phyloP scores from a whole-genome alignment of 2,888 invertebrate genomes.

The Hirtodrosophila cameraria region DNA sequence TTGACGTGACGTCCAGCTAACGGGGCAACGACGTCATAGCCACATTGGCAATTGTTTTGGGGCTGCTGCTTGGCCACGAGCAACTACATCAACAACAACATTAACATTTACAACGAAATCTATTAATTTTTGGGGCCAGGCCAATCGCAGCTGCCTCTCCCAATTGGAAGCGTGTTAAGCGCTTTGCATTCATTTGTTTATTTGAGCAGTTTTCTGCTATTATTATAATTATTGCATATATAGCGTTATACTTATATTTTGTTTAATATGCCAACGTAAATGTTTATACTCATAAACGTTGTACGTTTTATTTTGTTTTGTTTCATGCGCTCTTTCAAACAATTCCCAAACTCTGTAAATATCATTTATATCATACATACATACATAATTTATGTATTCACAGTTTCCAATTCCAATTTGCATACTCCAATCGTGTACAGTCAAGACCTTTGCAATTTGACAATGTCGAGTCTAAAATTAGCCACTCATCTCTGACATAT shows the following conservation, averaged over 20 bases:
- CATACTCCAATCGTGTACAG: neutral
- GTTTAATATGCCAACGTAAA: constrained; percentile 33
- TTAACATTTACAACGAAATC: too few species aligned
- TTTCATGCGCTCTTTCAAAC: constrained; percentile 20
- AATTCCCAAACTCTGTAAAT: constrained; percentile 1
- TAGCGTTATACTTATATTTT: constrained; percentile 33
- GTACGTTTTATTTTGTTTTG: neutral
- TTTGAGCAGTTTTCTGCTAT: constrained; percentile 60
- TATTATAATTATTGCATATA: constrained; percentile 66
- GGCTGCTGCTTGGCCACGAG: constrained; percentile 14
- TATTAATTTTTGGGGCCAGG: neutral
- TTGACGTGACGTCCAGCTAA: constrained; percentile 48
- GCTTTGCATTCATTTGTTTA: constrained; percentile 65
- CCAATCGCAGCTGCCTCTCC: constrained; percentile 49
- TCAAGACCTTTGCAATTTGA: constrained; percentile 15
- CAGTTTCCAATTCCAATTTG: neutral
- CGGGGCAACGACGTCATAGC: constrained; percentile 59
- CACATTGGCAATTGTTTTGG: constrained; percentile 12
- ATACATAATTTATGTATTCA: neutral
- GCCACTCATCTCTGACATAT: constrained; percentile 12
- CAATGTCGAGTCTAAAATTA: constrained; percentile 38
- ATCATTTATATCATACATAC: neutral
- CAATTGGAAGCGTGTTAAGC: constrained; percentile 74
- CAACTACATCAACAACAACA: constrained; percentile 26
- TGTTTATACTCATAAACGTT: constrained; percentile 39